Conservation (phyloP, 2,888 invertebrate genomes). For the Petrophora chlorosata region DNA sequence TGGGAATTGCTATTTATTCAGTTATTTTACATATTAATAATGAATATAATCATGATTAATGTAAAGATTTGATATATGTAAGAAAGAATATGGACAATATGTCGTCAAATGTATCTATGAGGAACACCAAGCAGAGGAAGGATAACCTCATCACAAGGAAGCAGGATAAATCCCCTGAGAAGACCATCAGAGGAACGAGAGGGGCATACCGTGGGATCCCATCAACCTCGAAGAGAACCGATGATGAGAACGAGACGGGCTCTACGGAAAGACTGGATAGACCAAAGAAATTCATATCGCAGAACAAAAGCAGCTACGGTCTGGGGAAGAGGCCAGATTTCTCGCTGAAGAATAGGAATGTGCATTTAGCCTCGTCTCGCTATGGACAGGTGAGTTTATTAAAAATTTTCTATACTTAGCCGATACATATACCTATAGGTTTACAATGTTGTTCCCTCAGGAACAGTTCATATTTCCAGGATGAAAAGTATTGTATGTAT, state of each 20-base stretch:
- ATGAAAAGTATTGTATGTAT: too few relatives aligned
- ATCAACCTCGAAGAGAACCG: slow-evolving; percentile 73
- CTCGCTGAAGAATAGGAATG: slow-evolving; percentile 76
- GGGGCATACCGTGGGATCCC: slow-evolving; percentile 74
- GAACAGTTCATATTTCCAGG: too few relatives aligned
- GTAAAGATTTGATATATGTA: slow-evolving; percentile 51
- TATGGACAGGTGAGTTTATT: slow-evolving; percentile 76
- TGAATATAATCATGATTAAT: slow-evolving; percentile 41
- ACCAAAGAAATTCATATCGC: slow-evolving; percentile 79
- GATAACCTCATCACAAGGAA: slow-evolving; percentile 80
- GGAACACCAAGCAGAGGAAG: slow-evolving; percentile 75
- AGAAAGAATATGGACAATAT: slow-evolving; percentile 74
- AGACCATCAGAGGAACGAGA: slow-evolving; percentile 75
- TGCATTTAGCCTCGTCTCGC: slow-evolving; percentile 77
- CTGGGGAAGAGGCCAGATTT: slow-evolving; percentile 78
- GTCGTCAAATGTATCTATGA: slow-evolving; percentile 72
- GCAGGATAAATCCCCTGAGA: slow-evolving; percentile 81
- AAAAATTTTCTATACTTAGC: background rate
- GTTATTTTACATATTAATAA: slow-evolving; percentile 35
- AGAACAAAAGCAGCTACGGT: slow-evolving; percentile 73
- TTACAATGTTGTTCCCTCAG: too few relatives aligned
- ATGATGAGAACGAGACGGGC: slow-evolving; percentile 65
- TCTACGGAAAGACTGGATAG: slow-evolving; percentile 78
- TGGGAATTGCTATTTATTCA: slow-evolving; percentile 54
- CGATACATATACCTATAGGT: too few relatives aligned